phyloP scores from a whole-genome alignment of 2,888 invertebrate species.

The Quadroppia sp. region DNA sequence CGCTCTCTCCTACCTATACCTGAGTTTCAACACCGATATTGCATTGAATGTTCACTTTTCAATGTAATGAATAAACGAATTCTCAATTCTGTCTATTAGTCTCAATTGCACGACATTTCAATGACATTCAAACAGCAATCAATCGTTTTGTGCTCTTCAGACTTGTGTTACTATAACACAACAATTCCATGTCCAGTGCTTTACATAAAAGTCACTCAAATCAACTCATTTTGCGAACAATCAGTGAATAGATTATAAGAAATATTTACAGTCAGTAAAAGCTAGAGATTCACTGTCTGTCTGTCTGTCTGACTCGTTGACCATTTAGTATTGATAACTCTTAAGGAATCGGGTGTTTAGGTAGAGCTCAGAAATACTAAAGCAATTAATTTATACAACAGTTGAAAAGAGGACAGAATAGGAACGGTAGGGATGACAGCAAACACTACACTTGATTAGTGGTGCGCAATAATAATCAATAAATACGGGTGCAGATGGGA shows the following conservation, averaged over 20 bases:
- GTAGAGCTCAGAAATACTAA: no score
- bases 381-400: no score
- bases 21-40: no score
- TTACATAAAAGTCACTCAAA: no score
- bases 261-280: not conserved
- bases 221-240: no score
- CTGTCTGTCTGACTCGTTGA: not conserved
- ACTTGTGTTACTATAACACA: no score
- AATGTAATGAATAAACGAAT: not conserved
- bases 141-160: not conserved
- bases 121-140: not conserved
- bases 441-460: slow-evolving; percentile 24
- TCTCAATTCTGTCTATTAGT: not conserved
- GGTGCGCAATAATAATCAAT: slow-evolving; percentile 32
- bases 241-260: no score
- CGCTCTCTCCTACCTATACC: not conserved
- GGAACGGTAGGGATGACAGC: not conserved
- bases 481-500: slow-evolving; percentile 28
- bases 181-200: no score
- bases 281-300: not conserved
- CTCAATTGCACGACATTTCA: slow-evolving; percentile 4
- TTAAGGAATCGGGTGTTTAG: no score
- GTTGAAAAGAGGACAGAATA: slow-evolving; percentile 8
- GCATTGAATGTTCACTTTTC: not conserved
- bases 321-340: no score